These are phyloP conservation scores for Drosophila bipectinata DNA, from an alignment of 1,140 invertebrate species.

Conservation along the genomic window DNA sequence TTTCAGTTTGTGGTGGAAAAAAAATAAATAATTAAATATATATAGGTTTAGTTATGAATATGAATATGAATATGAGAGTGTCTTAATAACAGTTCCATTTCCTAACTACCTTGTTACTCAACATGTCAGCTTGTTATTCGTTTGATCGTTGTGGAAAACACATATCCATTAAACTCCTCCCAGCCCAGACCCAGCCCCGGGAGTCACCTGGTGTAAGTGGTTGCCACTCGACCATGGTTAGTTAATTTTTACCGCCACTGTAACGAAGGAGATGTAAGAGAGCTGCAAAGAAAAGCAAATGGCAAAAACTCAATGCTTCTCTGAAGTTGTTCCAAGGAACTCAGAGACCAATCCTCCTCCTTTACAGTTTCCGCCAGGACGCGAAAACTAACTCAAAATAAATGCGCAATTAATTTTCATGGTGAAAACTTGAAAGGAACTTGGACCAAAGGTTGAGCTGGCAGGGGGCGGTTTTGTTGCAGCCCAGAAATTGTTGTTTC, in stretches of 20 bases:
- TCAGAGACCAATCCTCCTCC: background rate
- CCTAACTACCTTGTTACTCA: background rate
- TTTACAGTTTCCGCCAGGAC: constrained; percentile 11
- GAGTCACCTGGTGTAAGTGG: constrained; percentile 18
- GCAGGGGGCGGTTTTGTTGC: constrained; percentile 10
- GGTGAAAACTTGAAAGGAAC: constrained; percentile 64
- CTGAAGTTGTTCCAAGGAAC: constrained; percentile 47
- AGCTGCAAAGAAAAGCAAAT: constrained; percentile 16
- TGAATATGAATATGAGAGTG: too few species aligned
- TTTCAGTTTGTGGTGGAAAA: background rate
- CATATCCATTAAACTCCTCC: constrained; percentile 21
- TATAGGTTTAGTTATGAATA: too few species aligned
- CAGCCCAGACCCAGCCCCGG: background rate
- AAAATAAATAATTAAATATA: background rate
- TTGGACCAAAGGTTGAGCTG: constrained; percentile 42
- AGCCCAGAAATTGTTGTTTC: constrained; percentile 61
- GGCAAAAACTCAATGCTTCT: constrained; percentile 36
- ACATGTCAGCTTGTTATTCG: background rate
- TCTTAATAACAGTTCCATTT: background rate
- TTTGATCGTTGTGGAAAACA: background rate
- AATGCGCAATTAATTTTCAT: constrained; percentile 82
- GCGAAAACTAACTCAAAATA: constrained; percentile 72
- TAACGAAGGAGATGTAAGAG: constrained; percentile 2
- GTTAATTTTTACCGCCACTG: constrained; percentile 41
- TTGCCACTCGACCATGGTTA: constrained; percentile 45